Evolutionary conservation across 2,888 invertebrate genomes (phyloP).

Genomic region (Polia nebulosa): DNA sequence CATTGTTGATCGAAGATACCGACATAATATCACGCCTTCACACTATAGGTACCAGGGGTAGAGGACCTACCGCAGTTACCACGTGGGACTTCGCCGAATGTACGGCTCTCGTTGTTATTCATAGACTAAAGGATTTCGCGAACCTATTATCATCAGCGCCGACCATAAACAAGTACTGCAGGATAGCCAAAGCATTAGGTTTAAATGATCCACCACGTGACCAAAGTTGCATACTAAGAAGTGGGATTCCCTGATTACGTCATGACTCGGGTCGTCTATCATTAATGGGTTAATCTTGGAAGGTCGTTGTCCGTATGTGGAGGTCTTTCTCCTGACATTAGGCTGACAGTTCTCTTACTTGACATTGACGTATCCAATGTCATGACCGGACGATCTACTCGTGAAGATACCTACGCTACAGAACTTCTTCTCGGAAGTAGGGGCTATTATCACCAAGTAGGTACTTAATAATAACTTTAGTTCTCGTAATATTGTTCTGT

Average conservation of each 20-base stretch:
- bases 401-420: slow-evolving; percentile 13
- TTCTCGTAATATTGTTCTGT: slow-evolving; percentile 22
- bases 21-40: slow-evolving; percentile 7
- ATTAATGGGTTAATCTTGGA: slow-evolving; percentile 16
- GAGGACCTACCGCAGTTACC: slow-evolving; percentile 5
- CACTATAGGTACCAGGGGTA: neutral
- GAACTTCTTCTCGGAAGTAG: slow-evolving; percentile 36
- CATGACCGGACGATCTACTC: slow-evolving; percentile 36
- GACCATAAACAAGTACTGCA: slow-evolving; percentile 55
- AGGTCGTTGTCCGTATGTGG: slow-evolving; percentile 9
- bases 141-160: slow-evolving; percentile 62
- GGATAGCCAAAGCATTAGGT: slow-evolving; percentile 51
- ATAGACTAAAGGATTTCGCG: slow-evolving; percentile 50
- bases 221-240: slow-evolving; percentile 44
- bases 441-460: slow-evolving; percentile 15
- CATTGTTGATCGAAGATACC: too few relatives aligned
- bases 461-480: slow-evolving; percentile 13
- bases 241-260: slow-evolving; percentile 56
- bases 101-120: slow-evolving; percentile 48
- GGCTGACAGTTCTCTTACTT: slow-evolving; percentile 16
- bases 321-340: neutral
- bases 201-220: slow-evolving; percentile 49
- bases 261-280: slow-evolving; percentile 37
- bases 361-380: slow-evolving; percentile 46
- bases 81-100: slow-evolving; percentile 37